Base-by-base conservation (phyloP, 2,113 vertebrate genomes). In the Bubo bubo region DNA sequence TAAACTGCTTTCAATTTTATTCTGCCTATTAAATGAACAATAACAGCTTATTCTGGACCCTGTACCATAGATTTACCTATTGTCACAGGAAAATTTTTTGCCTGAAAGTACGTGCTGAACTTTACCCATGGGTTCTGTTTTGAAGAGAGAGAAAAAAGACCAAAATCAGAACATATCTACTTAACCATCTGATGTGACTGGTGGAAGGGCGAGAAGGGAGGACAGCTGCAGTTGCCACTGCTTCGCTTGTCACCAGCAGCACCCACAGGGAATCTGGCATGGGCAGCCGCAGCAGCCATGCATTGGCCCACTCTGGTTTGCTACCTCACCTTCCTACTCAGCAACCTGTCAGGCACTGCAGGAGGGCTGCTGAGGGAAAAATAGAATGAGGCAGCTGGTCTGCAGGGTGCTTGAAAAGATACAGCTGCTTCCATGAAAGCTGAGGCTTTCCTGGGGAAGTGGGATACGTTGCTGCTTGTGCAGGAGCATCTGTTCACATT, bases 1-100 rank as follows among this genome's bases (percentile, higher is more conserved):
- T 93, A 90, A 88, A 86, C 21, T 47, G 12, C 11, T 83, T 86
- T 93, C 9, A 68, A 15, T 92, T 93, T 76, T 47, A 24, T 55
- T 70, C 82, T 88, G 8, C 23, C 47, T 71, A 5, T 55, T 66
- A 66, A 82, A 84, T 34, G 30, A 90, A 66, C 6, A 85, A 35
- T 56, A 79, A 28, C 22, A 53, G 4, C 9, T 58, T 53, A 28
- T 49, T 91, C 64, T 60, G 43, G 47, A 39, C 26, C 5, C 7
- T 52, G 26, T 79, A 18, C 27, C 17, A 28, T 20, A 91, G 63
- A 39, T 24, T 24, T 21, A 45, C 10, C 35, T 74, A 22, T 47
- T 71, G 63, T 20, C 47, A 63, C 2, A 21, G 64, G 60, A 79
- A 43, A 63, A 11, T 11, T 3, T 84, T 94, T 52, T 67, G 9